phyloP scores from a whole-genome alignment of 2,888 invertebrate species.

The Clivina fossor region DNA sequence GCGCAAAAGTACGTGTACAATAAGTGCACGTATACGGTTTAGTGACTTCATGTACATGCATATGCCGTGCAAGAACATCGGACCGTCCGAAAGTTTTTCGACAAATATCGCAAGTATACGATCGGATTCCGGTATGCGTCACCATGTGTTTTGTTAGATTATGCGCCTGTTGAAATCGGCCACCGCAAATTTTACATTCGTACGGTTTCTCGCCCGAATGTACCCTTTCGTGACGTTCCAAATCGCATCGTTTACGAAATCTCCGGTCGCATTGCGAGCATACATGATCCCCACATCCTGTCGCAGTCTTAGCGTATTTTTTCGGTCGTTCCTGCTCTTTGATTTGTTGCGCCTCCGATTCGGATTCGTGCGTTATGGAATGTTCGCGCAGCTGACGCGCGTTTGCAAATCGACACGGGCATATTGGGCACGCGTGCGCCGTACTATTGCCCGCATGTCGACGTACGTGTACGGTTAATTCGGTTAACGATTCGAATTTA shows the following conservation, averaged over 20 bases:
- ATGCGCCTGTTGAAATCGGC: slow-evolving; percentile 47
- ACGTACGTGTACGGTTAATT: slow-evolving; percentile 21
- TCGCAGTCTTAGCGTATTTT: slow-evolving; percentile 10
- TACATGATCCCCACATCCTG: slow-evolving; percentile 13
- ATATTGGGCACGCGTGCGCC: slow-evolving; percentile 10
- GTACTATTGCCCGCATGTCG: slow-evolving; percentile 20
- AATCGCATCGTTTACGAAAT: slow-evolving; percentile 50
- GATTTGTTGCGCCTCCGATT: no score
- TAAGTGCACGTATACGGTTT: slow-evolving; percentile 49
- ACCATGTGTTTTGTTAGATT: slow-evolving; percentile 51
- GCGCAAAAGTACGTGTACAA: slow-evolving; percentile 48
- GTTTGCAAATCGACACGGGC: slow-evolving; percentile 14
- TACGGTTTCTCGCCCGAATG: slow-evolving; percentile 52
- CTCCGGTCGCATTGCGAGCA: slow-evolving; percentile 44
- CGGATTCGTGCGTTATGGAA: slow-evolving; percentile 2
- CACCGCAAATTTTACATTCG: slow-evolving; percentile 45
- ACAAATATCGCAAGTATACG: slow-evolving; percentile 43
- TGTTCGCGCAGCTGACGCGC: slow-evolving; percentile 13
- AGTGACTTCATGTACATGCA: slow-evolving; percentile 49
- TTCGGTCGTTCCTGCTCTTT: no score
- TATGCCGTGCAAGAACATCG: slow-evolving; percentile 50
- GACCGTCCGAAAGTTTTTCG: slow-evolving; percentile 50
- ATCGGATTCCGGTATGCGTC: slow-evolving; percentile 49
- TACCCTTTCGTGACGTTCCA: slow-evolving; percentile 50
- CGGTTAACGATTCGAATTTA: slow-evolving; percentile 12